Evolutionary conservation across 1,140 invertebrate species (phyloP), one percentile per base, ranked within the genome.

Genomic region (Coenobita brevimanus): DNA sequence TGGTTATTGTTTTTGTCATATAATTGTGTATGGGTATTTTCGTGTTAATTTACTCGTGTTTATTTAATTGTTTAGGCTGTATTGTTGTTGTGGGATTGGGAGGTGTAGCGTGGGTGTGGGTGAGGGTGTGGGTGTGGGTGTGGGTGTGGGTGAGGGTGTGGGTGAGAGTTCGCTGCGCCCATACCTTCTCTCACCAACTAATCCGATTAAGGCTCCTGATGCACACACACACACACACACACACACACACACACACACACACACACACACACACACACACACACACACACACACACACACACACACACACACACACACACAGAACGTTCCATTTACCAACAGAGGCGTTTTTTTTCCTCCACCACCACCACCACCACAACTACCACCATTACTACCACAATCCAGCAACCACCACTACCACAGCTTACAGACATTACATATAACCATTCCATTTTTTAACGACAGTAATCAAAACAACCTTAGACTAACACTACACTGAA

Each of bases 181-280:
- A 21, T 57, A 50, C 76, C 24, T 24, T 46, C 57, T 46, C 50
- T 79, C 54, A 57, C 76, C 24, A 24, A 57, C 76, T 79, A 79
- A 79, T 54, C 46, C 38, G 76, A 79, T 79, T 79, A 79, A 27
- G 17, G 41, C 33, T 27, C 46, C 46, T 50, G 46, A 50, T 50
- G 46, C 46, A 1, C 43, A 2, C 38, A 67, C 64, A 73, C 69
- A 73, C 69, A 73, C 69, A 73, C 69, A 73, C 69, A 73, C 69
- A 73, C 69, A 73, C 69, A 73, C 69, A 73, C 69, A 73, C 69
- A 73, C 69, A 73, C 69, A 73, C 69, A 73, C 69, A 73, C 69
- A 73, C 69, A 73, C 69, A 73, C 69, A 73, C 69, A 73, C 69
- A 73, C 69, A 73, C 69, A 73, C 69, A 73, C 69, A 73, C 69